Evolutionary conservation across 2,888 invertebrate genomes (phyloP), one percentile per base, ranked within the genome.

Genomic region (Dicyrtoma fusca): DNA sequence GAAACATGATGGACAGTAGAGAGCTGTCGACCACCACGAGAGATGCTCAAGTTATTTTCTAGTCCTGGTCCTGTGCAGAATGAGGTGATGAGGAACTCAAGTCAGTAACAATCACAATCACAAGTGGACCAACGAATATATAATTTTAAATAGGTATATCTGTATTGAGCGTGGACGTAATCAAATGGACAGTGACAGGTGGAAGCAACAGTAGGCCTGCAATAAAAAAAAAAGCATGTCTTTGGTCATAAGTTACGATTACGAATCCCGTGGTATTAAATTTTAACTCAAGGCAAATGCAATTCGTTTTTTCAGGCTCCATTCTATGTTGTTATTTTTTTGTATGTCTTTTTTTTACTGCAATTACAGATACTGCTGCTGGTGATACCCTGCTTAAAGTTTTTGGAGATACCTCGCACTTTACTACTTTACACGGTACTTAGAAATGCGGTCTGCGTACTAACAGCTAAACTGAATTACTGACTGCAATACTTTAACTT

Each of bases 151-250:
- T n/a, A n/a, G n/a, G n/a, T n/a, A n/a, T n/a, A n/a, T n/a, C n/a
- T n/a, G n/a, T n/a, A n/a, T n/a, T n/a, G n/a, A 34, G 34, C 3
- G 49, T 49, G 34, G 34, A 11, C 23, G 23, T 57, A 57, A 57
- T 25, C 57, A 57, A 57, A 57, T 57, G n/a, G n/a, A n/a, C n/a
- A n/a, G n/a, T n/a, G 57, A 57, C 57, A 57, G 57, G 57, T 57
- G 57, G 57, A 10, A 57, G 57, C 25, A n/a, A 57, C 23, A 57
- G 57, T 21, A 57, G 3, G 4, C 34, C 3, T 34, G 4, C 34
- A 34, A 34, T 34, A 3, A 34, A 34, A 34, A 57, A 3, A 34
- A 34, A 34, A 57, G 21, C 57, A 57, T 23, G 23, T 57, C 26
- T 23, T n/a, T n/a, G 11, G 6, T 21, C 57, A 23, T 57, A 57